A percentile compares a stretch with the other conserved stretches of the same genome.
Conservation (phyloP, 2,113 vertebrate genomes). For the Rafetus swinhoei region DNA sequence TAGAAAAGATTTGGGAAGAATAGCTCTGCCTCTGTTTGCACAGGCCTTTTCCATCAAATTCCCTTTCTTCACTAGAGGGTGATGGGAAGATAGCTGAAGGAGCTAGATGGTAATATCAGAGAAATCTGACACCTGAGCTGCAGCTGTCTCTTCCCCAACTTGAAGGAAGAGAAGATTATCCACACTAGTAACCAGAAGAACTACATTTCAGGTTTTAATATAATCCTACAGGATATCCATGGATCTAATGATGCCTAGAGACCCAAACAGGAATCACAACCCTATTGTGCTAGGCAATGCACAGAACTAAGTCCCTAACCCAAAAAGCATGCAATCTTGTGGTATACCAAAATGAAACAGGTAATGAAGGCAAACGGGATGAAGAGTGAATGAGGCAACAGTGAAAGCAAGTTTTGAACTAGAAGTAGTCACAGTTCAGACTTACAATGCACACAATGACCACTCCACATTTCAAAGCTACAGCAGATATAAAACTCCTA, state of each 20-base stretch:
- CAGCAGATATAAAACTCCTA: background rate
- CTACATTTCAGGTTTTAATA: background rate
- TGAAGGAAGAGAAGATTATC: background rate
- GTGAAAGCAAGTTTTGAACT: background rate
- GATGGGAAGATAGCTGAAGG: slow-evolving; percentile 7
- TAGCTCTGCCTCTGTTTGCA: background rate
- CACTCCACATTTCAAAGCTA: background rate
- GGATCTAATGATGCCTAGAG: background rate
- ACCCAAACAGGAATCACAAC: background rate
- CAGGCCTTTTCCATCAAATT: background rate
- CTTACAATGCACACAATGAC: background rate
- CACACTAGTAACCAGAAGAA: background rate
- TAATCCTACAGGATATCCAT: background rate
- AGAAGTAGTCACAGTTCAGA: background rate
- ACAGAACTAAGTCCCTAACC: background rate
- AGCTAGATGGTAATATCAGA: background rate
- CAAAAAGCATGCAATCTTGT: background rate
- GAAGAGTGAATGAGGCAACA: background rate
- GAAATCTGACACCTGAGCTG: background rate
- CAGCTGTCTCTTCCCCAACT: background rate
- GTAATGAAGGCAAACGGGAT: background rate
- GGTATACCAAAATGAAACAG: background rate
- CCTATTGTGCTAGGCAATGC: background rate
- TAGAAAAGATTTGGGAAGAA: background rate
- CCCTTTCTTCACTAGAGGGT: background rate